Base-by-base conservation (phyloP, 2,113 vertebrate genomes). In the Megaceryle maxima region DNA sequence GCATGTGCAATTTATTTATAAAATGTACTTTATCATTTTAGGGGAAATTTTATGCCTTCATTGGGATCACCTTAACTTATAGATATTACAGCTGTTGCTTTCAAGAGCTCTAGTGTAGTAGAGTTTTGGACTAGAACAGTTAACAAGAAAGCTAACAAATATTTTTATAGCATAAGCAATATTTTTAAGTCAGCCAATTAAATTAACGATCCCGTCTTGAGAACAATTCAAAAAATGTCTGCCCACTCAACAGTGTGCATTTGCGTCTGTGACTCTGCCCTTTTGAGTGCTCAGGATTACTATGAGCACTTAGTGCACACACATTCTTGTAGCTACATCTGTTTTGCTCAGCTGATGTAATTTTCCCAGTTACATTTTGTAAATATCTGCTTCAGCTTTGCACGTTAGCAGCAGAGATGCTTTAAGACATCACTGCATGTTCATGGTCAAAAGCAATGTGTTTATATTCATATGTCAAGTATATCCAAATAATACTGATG, bases 301-400 rank as follows among this genome's bases (percentile, higher is more conserved):
- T 6, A 39, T 9, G 43, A 62, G 43, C 79, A 48, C 39, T 96
- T 90, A 51, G 43, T 19, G n/a, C 24, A 11, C 3, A 2, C 21
- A 22, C 7, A 1, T 86, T 85, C 51, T 70, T 92, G 41, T 69
- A 77, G 37, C 44, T 92, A 24, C 56, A 51, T 88, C 59, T 83
- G 63, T 66, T 96, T 74, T 83, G 50, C 68, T 83, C 79, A 86
- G 73, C 55, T 90, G 68, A 37, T 70, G 55, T 48, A 80, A 24
- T 94, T 96, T 84, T 83, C 41, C 41, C 87, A 81, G 33, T 90
- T 84, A 56, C 2, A 11, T 87, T 87, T 50, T 62, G 31, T 70
- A 92, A 91, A 91, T 90, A 91, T 86, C 68, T 90, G 74, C 46
- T 85, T 69, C 24, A 70, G 76, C 5, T 97, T 97, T 93, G 60